Conservation (phyloP, 1,140 invertebrate genomes). For the Tribolium castaneum region DNA sequence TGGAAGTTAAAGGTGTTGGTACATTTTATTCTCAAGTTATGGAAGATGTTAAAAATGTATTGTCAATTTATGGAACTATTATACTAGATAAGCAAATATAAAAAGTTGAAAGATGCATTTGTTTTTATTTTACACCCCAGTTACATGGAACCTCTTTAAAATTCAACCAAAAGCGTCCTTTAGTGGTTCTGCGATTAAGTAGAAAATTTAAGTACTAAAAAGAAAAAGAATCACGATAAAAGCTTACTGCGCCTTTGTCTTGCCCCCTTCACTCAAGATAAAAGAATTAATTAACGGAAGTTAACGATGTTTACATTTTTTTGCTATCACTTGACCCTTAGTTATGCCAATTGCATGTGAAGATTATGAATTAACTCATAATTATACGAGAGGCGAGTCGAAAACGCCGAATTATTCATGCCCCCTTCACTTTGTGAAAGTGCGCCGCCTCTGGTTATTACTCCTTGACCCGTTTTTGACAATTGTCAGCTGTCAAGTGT, state of each 20-base stretch:
- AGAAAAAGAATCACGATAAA: no score
- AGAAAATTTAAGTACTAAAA: no score
- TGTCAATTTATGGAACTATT: background rate
- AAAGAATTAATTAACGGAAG: background rate
- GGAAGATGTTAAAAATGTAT: background rate
- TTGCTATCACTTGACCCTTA: background rate
- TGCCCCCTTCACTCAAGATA: background rate
- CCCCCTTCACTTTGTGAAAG: background rate
- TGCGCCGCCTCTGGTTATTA: background rate
- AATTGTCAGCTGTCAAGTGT: conserved; percentile 3
- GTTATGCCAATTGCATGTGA: background rate
- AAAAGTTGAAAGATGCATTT: background rate
- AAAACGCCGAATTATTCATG: background rate
- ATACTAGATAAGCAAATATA: no score
- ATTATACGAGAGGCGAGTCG: background rate
- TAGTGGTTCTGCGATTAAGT: no score
- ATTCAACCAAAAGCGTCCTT: no score
- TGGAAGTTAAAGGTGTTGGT: conserved; percentile 4
- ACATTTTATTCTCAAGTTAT: background rate
- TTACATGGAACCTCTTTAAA: no score
- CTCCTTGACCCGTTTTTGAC: background rate
- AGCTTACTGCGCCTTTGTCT: background rate
- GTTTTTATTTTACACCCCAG: no score
- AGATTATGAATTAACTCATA: background rate
- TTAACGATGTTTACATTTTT: background rate